Conservation (phyloP, 2,113 vertebrate species). For the Sterrhoptilus dennistouni region DNA sequence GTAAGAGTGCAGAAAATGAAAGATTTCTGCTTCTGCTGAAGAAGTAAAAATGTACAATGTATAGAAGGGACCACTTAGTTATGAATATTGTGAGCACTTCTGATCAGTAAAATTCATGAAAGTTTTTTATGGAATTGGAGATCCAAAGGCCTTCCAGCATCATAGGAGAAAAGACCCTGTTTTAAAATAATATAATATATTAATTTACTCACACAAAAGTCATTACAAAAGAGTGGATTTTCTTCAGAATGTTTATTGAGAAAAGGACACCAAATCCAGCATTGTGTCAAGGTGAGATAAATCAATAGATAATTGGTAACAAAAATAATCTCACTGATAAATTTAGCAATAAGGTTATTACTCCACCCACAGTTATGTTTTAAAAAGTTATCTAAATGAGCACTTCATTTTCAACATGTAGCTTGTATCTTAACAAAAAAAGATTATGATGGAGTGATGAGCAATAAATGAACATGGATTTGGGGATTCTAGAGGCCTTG, state of each 20-base stretch:
- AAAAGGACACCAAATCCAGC: not conserved
- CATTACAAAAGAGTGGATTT: not conserved
- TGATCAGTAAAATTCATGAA: not conserved
- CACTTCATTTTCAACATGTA: not conserved
- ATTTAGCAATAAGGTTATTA: not conserved
- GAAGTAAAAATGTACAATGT: not conserved
- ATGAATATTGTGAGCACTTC: not conserved
- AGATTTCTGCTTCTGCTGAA: not conserved
- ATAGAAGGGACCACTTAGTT: not conserved
- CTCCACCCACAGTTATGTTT: not conserved
- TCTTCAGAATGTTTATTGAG: not conserved
- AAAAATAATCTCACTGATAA: not conserved
- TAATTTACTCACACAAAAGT: not conserved
- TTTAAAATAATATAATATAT: not conserved
- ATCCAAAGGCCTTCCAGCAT: not conserved
- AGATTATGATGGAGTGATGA: not conserved
- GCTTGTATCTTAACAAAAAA: not conserved
- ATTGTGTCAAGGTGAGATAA: not conserved
- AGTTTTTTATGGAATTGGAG: not conserved
- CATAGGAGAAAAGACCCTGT: not conserved
- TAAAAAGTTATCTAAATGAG: not conserved
- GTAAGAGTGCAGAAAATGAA: not conserved
- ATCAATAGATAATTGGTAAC: not conserved
- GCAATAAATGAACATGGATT: not conserved
- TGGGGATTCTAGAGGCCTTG: not conserved